Evolutionary conservation across 2,888 invertebrate species (phyloP).

Genomic region (Synanthedon myopaeformis): DNA sequence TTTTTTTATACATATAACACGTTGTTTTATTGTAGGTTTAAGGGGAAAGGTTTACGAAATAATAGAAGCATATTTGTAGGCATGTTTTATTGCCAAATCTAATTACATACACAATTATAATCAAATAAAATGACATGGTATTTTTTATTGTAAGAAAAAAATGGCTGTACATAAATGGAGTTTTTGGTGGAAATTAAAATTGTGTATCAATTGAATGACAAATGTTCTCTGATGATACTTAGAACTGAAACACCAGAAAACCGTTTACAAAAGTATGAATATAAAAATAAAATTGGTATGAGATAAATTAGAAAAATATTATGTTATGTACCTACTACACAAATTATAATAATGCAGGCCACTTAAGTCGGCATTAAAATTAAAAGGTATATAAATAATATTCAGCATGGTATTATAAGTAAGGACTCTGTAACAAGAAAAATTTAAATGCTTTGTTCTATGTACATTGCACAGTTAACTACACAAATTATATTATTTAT

Average conservation of each 20-base stretch:
- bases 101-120: slow-evolving; percentile 66
- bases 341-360: not conserved
- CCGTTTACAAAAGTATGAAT: slow-evolving; percentile 2
- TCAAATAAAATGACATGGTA: slow-evolving; percentile 37
- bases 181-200: slow-evolving; percentile 39
- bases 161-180: not conserved
- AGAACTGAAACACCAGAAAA: slow-evolving; percentile 49
- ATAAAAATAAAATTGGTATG: not conserved
- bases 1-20: no score
- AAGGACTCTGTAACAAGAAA: no score
- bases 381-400: no score
- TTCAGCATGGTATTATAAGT: no score
- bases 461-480: no score
- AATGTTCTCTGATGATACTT: slow-evolving; percentile 39
- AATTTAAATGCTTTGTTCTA: no score
- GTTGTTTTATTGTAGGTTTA: no score
- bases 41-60: no score
- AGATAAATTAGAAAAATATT: not conserved
- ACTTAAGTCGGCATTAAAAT: not conserved
- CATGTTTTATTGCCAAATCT: slow-evolving; percentile 56
- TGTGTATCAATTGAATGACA: slow-evolving; percentile 56
- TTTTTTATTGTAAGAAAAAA: slow-evolving; percentile 11
- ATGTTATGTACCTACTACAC: not conserved
- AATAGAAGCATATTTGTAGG: not conserved
- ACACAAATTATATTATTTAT: no score